A percentile compares a stretch with the other conserved stretches of the same genome.
These are phyloP conservation scores for Agonum fuliginosum DNA, from an alignment of 2,888 invertebrate species.

Conservation along the genomic window DNA sequence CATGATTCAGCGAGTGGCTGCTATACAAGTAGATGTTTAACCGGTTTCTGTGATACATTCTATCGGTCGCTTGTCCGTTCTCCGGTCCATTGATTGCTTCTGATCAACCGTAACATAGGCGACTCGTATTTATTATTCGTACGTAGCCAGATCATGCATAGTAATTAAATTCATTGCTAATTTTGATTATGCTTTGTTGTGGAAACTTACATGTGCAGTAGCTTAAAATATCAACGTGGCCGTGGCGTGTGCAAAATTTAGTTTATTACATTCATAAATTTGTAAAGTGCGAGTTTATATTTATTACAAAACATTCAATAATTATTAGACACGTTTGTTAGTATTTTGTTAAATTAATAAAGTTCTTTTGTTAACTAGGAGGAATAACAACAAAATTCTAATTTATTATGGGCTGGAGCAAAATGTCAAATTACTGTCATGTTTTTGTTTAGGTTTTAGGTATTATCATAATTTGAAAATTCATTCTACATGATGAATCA, in stretches of 20 bases:
- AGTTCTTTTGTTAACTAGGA: background rate
- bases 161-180: conserved; percentile 32
- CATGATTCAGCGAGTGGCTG: conserved; percentile 48
- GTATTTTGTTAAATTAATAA: background rate
- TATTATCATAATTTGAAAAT: background rate
- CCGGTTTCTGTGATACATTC: conserved; percentile 44
- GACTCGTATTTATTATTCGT: too few species aligned
- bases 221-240: background rate
- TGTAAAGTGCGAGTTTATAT: background rate
- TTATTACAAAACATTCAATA: background rate
- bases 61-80: conserved; percentile 27
- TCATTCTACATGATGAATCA: too few species aligned
- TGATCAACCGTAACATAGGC: conserved; percentile 55
- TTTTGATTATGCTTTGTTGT: conserved; percentile 2
- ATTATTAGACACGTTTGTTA: background rate
- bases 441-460: too few species aligned
- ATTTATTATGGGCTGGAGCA: too few species aligned
- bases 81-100: conserved; percentile 54
- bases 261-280: conserved; percentile 9
- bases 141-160: background rate
- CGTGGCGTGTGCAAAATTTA: conserved; percentile 35
- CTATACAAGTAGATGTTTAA: conserved; percentile 40
- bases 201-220: conserved; percentile 1
- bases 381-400: too few species aligned
- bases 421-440: too few species aligned